Evolutionary conservation across 1,140 invertebrate species (phyloP), one percentile per base, ranked within the genome.

Genomic region (Harpegnathos saltator): DNA sequence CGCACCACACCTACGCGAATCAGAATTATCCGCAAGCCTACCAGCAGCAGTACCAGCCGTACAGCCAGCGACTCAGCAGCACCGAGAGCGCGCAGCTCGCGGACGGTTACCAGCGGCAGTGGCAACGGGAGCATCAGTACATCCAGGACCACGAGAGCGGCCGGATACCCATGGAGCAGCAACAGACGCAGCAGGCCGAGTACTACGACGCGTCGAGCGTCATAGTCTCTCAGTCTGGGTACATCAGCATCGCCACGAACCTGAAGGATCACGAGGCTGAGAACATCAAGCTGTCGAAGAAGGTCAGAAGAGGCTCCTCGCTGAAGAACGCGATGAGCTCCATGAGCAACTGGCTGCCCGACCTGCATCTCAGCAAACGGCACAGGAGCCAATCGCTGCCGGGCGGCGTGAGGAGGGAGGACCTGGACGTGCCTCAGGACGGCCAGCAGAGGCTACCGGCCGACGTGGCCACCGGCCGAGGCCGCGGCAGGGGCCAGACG

Each of bases 381-480:
- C 96, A 96, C 92, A 95, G 97, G 87, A 98, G 97, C 33, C 96
- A 97, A 89, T 98, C 97, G 0, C 94, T 98, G 82, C 97, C 97
- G 1, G 95, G 96, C 19, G 96, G 96, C 63, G 96, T 96, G n/a
- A 95, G 96, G 81, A 94, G 94, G 68, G 95, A 96, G 85, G 95
- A 96, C 89, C 87, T 95, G 1, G 95, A 95, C 54, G 94, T 93
- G 91, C 86, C 94, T 92, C 93, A 95, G 93, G 93, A 92, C 91
- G 89, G 77, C 54, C 91, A 89, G 12, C 83, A 92, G 84, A 93
- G 90, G 65, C 81, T 83, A 14, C 74, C 84, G 0, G 52, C 62
- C 14, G 88, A 92, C 29, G 86, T 90, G 50, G 17, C 54, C 3
- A 12, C 83, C 11, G 58, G 77, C 0, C 89, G 91, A 89, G 91